These are phyloP conservation scores for Drepanosiphum platanoidis DNA, from an alignment of 2,888 invertebrate species.

Conservation along the genomic window DNA sequence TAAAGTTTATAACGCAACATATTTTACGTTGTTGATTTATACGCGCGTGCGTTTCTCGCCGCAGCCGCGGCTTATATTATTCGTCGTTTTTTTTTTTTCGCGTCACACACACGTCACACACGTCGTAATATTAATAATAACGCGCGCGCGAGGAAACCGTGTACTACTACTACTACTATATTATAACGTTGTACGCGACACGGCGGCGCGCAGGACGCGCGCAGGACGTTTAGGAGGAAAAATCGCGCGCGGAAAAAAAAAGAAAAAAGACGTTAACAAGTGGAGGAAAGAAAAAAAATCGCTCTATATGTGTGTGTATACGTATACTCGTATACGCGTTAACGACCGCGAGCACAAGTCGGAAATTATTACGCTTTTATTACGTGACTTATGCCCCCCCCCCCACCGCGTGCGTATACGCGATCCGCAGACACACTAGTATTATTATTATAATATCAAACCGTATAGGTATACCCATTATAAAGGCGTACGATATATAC, in stretches of 20 bases:
- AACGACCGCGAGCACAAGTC: not conserved
- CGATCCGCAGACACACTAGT: not conserved
- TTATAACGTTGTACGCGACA: not conserved
- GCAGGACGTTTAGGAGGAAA: not conserved
- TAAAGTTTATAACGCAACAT: conserved; percentile 46
- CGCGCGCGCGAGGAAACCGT: too few species aligned
- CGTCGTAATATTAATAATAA: too few species aligned
- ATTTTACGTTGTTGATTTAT: conserved; percentile 44
- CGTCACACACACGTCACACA: not conserved
- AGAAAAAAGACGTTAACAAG: too few species aligned
- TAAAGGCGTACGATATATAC: not conserved
- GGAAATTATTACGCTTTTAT: not conserved
- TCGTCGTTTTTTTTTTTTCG: conserved; percentile 1
- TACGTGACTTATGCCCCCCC: not conserved
- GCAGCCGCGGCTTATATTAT: conserved; percentile 22
- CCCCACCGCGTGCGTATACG: not conserved
- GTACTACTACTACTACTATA: too few species aligned
- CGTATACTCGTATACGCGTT: too few species aligned
- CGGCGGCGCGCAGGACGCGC: too few species aligned
- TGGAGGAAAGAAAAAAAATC: too few species aligned
- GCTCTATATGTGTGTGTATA: too few species aligned
- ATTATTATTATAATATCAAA: not conserved
- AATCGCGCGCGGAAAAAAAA: not conserved
- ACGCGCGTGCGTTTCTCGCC: not conserved
- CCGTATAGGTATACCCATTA: not conserved